These are phyloP conservation scores for Parambassis ranga DNA, from an alignment of 2,797 vertebrate genomes.

Conservation along the genomic window DNA sequence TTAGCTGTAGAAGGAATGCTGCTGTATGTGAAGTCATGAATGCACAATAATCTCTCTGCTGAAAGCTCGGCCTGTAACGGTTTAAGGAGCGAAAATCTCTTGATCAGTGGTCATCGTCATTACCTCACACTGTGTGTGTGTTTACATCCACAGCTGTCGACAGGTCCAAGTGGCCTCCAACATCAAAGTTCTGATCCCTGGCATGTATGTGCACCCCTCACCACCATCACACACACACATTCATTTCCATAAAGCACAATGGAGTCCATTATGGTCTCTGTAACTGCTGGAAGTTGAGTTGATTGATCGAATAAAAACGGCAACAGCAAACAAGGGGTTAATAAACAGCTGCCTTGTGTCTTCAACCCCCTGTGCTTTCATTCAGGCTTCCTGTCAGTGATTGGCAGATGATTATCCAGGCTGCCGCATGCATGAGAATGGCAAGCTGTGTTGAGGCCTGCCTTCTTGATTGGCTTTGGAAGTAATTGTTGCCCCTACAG, in stretches of 20 bases:
- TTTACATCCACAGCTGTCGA: slow-evolving; percentile 22
- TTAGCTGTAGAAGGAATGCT: slow-evolving; percentile 23
- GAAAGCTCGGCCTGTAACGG: slow-evolving; percentile 42
- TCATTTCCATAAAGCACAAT: slow-evolving; percentile 8
- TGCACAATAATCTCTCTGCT: slow-evolving; percentile 18
- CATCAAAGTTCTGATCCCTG: slow-evolving; percentile 33
- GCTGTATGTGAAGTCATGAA: slow-evolving; percentile 31
- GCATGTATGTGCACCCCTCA: no score
- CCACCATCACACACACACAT: not conserved
- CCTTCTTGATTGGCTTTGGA: slow-evolving; percentile 16
- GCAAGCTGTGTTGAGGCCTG: slow-evolving; percentile 16
- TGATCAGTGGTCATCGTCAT: slow-evolving; percentile 16
- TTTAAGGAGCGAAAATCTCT: slow-evolving; percentile 27
- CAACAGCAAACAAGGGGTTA: slow-evolving; percentile 28
- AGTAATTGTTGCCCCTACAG: slow-evolving; percentile 13
- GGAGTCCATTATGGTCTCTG: not conserved
- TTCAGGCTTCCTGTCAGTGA: slow-evolving; percentile 28
- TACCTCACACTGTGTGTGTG: not conserved
- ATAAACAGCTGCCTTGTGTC: not conserved
- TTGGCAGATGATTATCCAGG: slow-evolving; percentile 43
- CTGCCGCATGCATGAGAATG: slow-evolving; percentile 29
- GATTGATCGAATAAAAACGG: slow-evolving; percentile 28
- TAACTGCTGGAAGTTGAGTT: not conserved
- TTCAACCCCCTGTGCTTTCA: slow-evolving; percentile 14
- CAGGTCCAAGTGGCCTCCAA: slow-evolving; percentile 30